A percentile compares a stretch with the other conserved stretches of the same genome.
phyloP scores from a whole-genome alignment of 2,888 invertebrate genomes.

The Oxycera nigricornis region DNA sequence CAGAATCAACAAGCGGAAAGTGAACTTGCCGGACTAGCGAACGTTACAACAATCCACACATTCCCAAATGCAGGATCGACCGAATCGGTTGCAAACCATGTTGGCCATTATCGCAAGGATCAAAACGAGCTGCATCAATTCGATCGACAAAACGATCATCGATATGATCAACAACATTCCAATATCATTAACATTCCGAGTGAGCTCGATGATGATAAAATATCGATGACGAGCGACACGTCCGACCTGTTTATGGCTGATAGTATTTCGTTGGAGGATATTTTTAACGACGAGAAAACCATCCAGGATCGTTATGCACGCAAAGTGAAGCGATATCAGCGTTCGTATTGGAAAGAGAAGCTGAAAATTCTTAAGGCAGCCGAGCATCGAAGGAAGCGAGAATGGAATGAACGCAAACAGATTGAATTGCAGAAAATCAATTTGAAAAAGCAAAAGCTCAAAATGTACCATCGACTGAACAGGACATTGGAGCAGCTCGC shows the following conservation, averaged over 20 bases:
- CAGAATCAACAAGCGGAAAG: not conserved
- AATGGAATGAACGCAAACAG: conserved; percentile 20
- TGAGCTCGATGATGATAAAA: not conserved
- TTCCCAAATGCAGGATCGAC: not conserved
- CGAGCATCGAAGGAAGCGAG: conserved; percentile 20
- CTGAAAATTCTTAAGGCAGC: conserved; percentile 9
- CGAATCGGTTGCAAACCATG: not conserved
- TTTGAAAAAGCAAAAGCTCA: conserved; percentile 25
- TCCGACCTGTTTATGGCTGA: not conserved
- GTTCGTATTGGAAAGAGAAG: conserved; percentile 29
- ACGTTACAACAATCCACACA: not conserved
- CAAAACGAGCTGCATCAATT: not conserved
- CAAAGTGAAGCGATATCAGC: not conserved
- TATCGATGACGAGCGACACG: conserved; percentile 9
- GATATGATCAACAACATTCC: not conserved
- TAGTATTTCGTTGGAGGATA: conserved; percentile 2
- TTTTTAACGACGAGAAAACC: not conserved
- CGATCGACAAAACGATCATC: not conserved
- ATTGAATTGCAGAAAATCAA: conserved; percentile 23
- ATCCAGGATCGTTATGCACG: not conserved
- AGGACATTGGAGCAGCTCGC: conserved; percentile 21
- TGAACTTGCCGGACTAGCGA: not conserved
- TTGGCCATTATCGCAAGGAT: not conserved
- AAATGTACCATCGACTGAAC: conserved; percentile 12
- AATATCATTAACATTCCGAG: not conserved